These are phyloP conservation scores for Dolichotis patagonum DNA, from an alignment of 2,113 vertebrate species.

Conservation along the genomic window DNA sequence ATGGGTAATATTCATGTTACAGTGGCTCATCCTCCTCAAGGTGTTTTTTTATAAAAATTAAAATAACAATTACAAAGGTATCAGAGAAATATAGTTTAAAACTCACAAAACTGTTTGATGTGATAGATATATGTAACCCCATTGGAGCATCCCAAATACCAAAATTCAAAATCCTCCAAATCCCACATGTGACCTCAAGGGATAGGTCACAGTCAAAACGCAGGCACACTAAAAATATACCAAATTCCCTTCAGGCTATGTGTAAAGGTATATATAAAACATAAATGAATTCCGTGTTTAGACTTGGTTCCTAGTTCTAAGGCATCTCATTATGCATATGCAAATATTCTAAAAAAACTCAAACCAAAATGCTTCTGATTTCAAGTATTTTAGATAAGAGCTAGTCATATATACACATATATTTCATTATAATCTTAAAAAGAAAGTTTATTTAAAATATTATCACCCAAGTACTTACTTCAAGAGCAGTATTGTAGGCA, in stretches of 20 bases:
- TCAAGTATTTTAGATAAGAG: not conserved
- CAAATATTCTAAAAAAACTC: not conserved
- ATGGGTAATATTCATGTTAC: not conserved
- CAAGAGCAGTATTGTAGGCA: not conserved
- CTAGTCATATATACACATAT: not conserved
- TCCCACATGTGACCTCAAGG: not conserved
- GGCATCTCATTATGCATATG: not conserved
- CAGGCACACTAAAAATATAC: slow-evolving; percentile 6
- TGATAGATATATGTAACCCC: not conserved
- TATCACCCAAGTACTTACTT: not conserved
- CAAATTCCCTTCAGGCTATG: not conserved
- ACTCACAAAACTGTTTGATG: not conserved
- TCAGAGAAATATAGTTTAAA: slow-evolving; percentile 30
- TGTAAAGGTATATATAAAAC: not conserved
- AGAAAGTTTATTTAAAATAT: not conserved
- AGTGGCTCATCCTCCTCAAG: not conserved
- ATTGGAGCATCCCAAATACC: not conserved
- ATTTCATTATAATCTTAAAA: slow-evolving; percentile 32
- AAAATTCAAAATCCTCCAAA: not conserved
- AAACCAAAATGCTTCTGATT: not conserved
- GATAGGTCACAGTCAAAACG: not conserved
- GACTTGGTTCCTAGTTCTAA: not conserved
- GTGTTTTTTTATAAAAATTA: not conserved
- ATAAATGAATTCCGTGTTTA: slow-evolving; percentile 5
- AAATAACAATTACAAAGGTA: not conserved